Evolutionary conservation across 2,797 vertebrate species (phyloP).

Genomic region (Pipistrellus kuhlii): DNA sequence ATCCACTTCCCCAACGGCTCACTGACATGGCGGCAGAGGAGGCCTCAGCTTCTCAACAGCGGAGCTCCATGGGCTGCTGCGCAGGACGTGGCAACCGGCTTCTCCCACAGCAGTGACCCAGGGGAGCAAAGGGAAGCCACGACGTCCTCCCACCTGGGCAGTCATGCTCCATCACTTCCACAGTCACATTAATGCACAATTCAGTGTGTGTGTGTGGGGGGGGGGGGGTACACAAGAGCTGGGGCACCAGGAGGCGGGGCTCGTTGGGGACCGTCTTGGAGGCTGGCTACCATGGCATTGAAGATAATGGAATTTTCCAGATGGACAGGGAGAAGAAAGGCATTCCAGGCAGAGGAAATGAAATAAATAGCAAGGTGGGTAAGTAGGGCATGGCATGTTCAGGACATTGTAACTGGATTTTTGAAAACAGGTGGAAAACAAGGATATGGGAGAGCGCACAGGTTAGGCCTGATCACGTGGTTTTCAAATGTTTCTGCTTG

Average conservation of each 20-base stretch:
- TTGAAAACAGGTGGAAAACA: neutral
- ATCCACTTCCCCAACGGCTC: too few species aligned
- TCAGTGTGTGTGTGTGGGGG: neutral
- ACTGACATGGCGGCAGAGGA: neutral
- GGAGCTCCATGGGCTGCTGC: neutral
- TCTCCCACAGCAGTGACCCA: conserved; percentile 3
- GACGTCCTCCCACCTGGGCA: neutral
- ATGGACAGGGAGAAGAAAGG: neutral
- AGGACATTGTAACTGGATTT: neutral
- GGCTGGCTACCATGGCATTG: neutral
- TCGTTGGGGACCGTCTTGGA: neutral
- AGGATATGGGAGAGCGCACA: neutral
- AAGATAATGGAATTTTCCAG: neutral
- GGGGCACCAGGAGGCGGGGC: neutral
- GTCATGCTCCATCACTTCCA: neutral
- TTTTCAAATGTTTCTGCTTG: neutral
- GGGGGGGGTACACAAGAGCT: neutral
- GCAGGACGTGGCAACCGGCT: neutral
- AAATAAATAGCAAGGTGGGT: neutral
- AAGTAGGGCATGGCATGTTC: neutral
- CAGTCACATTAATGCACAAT: too few species aligned
- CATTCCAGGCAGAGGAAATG: neutral
- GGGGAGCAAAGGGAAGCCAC: neutral
- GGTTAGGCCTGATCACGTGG: neutral
- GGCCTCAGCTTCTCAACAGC: neutral